A percentile compares a stretch with the other conserved stretches of the same genome.
These are phyloP conservation scores for Lepilemur ruficaudatus DNA, from an alignment of 2,797 vertebrate species.

Conservation along the genomic window DNA sequence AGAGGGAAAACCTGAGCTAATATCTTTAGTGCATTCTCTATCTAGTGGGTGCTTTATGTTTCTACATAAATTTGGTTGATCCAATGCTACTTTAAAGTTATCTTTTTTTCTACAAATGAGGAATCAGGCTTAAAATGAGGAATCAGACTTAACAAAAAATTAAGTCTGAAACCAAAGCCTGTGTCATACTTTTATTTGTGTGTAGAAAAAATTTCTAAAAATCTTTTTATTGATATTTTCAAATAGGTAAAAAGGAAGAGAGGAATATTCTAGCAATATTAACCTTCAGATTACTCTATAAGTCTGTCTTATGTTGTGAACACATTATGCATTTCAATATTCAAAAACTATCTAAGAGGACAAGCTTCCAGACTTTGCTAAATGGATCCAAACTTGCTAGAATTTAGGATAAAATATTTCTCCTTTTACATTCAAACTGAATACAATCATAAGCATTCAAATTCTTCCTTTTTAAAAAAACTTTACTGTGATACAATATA, in stretches of 20 bases:
- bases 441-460: neutral
- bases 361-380: neutral
- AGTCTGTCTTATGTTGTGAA: neutral
- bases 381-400: neutral
- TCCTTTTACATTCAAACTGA: constrained; percentile 1
- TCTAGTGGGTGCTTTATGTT: neutral
- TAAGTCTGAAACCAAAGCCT: neutral
- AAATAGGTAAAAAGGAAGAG: neutral
- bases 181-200: neutral
- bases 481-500: neutral
- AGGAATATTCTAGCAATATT: neutral
- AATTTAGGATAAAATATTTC: neutral
- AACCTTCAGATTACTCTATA: neutral
- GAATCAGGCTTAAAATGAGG: neutral
- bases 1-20: neutral
- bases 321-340: neutral
- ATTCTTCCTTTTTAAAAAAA: neutral
- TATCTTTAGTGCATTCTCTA: neutral
- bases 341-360: neutral
- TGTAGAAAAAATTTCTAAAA: neutral
- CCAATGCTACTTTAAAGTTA: neutral
- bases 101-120: neutral
- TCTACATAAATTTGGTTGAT: neutral
- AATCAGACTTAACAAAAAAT: neutral
- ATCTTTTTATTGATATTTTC: neutral